phyloP scores from a whole-genome alignment of 2,113 vertebrate species.

The Atrichornis clamosus region DNA sequence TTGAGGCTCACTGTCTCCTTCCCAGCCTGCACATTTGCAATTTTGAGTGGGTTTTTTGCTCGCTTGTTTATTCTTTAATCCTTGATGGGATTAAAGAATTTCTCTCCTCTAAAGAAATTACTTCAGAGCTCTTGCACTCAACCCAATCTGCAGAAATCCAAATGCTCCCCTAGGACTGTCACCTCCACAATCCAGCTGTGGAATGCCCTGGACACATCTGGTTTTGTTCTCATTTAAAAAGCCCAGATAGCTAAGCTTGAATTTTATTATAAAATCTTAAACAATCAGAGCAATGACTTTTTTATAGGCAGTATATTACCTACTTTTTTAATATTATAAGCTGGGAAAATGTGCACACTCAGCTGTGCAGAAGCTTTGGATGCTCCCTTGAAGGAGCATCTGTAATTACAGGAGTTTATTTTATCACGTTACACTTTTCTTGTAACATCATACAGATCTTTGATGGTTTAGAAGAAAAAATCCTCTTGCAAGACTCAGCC shows the following conservation, averaged over 20 bases:
- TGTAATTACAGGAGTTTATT: background rate
- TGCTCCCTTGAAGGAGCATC: background rate
- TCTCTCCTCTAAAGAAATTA: background rate
- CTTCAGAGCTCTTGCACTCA: background rate
- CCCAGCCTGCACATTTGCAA: background rate
- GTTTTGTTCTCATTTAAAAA: background rate
- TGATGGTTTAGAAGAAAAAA: background rate
- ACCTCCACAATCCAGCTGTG: background rate
- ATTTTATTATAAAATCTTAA: background rate
- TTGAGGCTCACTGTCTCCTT: background rate
- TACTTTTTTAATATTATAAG: background rate
- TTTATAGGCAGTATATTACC: background rate
- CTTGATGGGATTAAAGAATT: background rate
- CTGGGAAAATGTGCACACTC: background rate
- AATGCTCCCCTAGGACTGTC: background rate
- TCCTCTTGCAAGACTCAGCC: background rate
- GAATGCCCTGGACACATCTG: background rate
- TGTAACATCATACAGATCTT: background rate
- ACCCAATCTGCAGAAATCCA: background rate
- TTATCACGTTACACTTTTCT: background rate
- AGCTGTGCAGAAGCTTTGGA: background rate
- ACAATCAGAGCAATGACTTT: background rate
- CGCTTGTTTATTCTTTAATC: background rate
- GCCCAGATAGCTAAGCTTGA: background rate
- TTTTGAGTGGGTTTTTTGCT: background rate